Conservation (phyloP, 1,140 invertebrate genomes). For the Ips nitidus region DNA sequence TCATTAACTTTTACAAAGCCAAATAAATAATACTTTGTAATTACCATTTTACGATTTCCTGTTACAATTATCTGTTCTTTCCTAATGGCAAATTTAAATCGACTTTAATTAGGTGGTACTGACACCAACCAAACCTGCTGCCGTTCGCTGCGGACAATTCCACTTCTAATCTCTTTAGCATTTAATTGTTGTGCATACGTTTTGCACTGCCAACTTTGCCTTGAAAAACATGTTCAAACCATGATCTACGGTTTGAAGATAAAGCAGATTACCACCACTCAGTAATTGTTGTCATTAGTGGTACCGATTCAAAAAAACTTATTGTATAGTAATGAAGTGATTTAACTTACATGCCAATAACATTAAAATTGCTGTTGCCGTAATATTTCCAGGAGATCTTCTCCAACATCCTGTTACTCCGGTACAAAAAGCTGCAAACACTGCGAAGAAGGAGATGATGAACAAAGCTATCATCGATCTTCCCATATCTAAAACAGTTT, state of each 20-base stretch:
- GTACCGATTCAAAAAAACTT: too few relatives aligned
- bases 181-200: not conserved
- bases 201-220: too few relatives aligned
- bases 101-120: constrained; percentile 13
- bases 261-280: too few relatives aligned
- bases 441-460: constrained; percentile 84
- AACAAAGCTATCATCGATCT: constrained; percentile 88
- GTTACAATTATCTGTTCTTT: constrained; percentile 10
- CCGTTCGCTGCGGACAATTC: not conserved
- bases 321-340: not conserved
- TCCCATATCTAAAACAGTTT: constrained; percentile 76
- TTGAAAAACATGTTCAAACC: too few relatives aligned
- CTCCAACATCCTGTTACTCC: constrained; percentile 89
- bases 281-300: too few relatives aligned
- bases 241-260: too few relatives aligned
- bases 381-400: constrained; percentile 88
- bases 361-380: constrained; percentile 89
- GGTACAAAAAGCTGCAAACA: constrained; percentile 92
- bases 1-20: not conserved
- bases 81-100: constrained; percentile 11
- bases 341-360: constrained; percentile 78
- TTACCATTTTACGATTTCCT: constrained; percentile 19
- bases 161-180: not conserved
- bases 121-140: constrained; percentile 1
- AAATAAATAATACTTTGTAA: constrained; percentile 3